phyloP scores from a whole-genome alignment of 2,888 invertebrate genomes.

The Hylaea fasciaria region DNA sequence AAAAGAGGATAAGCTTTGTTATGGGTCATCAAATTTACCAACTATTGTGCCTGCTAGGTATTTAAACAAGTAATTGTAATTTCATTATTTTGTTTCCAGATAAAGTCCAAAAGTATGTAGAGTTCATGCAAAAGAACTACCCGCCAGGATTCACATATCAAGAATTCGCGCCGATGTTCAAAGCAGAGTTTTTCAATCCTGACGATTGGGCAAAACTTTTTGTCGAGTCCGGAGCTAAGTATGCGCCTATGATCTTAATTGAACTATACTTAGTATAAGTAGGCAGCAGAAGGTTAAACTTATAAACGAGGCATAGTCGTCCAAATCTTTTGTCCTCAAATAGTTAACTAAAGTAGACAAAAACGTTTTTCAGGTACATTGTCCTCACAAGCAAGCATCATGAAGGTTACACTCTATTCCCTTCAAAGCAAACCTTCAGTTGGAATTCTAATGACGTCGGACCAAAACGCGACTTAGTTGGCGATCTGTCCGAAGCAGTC shows the following conservation, averaged over 20 bases:
- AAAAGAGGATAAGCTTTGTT: no score
- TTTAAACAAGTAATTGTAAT: no score
- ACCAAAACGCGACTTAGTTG: slow-evolving; percentile 90
- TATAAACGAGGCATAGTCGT: no score
- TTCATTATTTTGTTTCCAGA: no score
- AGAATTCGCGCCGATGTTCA: slow-evolving; percentile 95
- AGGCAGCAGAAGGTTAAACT: no score
- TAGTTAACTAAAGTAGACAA: not conserved
- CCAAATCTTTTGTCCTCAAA: no score
- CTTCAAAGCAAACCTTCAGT: slow-evolving; percentile 91
- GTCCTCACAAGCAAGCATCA: slow-evolving; percentile 95
- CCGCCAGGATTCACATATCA: slow-evolving; percentile 95
- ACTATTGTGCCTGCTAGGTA: no score
- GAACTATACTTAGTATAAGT: no score
- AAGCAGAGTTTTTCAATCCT: slow-evolving; percentile 95
- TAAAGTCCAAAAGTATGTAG: slow-evolving; percentile 54
- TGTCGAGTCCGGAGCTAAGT: slow-evolving; percentile 94
- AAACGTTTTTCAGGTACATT: slow-evolving; percentile 66
- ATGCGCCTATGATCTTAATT: no score
- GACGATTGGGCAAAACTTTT: slow-evolving; percentile 93
- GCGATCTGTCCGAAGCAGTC: slow-evolving; percentile 90
- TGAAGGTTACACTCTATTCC: slow-evolving; percentile 94
- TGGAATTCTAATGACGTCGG: slow-evolving; percentile 94
- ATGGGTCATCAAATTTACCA: no score
- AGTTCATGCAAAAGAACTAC: slow-evolving; percentile 93